Evolutionary conservation across 2,113 vertebrate genomes (phyloP), one percentile per base, ranked within the genome.

Genomic region (Pavo muticus): DNA sequence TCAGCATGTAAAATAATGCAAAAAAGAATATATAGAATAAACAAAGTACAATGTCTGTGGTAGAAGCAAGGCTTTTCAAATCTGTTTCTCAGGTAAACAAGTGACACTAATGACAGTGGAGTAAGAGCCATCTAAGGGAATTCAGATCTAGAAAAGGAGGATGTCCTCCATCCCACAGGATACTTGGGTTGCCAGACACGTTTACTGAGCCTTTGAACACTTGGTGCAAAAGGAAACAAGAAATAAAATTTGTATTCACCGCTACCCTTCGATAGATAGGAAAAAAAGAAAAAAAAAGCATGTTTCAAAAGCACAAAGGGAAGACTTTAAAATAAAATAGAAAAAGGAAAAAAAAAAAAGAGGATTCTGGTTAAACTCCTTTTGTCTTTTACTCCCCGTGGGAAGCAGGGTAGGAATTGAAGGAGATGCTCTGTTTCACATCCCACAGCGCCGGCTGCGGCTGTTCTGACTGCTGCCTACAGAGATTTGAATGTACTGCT

Each of bases 401-500:
- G 97, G 93, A 96, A 97, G 96, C 95, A 97, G 97, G 95, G 96
- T 96, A 95, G 97, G 95, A 97, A 94, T 92, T 71, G 85, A 96
- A 94, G 97, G 96, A 97, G 96, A 97, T 96, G 96, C 96, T 97
- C 95, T 96, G 96, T 93, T 97, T 98, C 98, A 97, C 96, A 82
- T 92, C 93, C 91, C 90, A 95, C 94, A 93, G 95, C 95, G 96
- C 98, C 96, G 96, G 96, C 97, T 97, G 96, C 96, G 97, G 98
- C 97, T 97, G 7, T 98, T 97, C 96, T 97, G 96, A 98, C 98
- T 98, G 98, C 98, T 99, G 98, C 98, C 99, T 99, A 98, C 98
- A 98, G 98, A 99, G 98, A 98, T 98, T 98, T 99, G 99, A 99
- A 99, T 99, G 99, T 99, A 99, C 97, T 98, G 97, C 97, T 97